Percentiles rank a stretch among this genome's conserved stretches.
Conservation (phyloP, 2,888 invertebrate genomes). For the Melipona beecheii region DNA sequence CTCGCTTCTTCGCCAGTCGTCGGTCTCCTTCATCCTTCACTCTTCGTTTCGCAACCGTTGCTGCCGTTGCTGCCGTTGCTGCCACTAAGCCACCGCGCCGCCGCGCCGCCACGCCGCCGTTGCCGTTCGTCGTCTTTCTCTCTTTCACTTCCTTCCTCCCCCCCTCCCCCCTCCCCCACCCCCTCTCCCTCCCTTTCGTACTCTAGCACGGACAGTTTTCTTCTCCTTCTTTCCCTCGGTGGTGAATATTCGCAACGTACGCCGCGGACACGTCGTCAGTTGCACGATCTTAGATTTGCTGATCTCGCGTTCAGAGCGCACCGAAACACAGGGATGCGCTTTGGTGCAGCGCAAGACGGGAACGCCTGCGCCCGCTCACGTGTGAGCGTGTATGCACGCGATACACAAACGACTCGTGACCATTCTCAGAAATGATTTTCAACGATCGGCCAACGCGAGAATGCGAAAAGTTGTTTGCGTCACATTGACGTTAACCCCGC, state of each 20-base stretch:
- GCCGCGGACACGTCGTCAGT: constrained; percentile 76
- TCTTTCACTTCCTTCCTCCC: not conserved
- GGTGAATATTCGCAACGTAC: constrained; percentile 63
- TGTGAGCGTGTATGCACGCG: constrained; percentile 64
- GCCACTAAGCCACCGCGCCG: not conserved
- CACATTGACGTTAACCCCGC: not conserved
- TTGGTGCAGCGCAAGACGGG: constrained; percentile 46
- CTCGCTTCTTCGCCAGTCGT: constrained; percentile 48
- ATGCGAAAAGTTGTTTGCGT: constrained; percentile 3
- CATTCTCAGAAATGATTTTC: constrained; percentile 71
- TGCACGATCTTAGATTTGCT: constrained; percentile 78
- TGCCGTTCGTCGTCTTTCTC: not conserved
- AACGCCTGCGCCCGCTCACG: constrained; percentile 60
- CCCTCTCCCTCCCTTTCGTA: constrained; percentile 8
- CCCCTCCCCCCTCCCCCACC: not conserved
- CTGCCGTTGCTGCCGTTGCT: constrained; percentile 52
- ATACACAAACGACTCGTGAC: constrained; percentile 52
- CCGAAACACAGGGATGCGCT: constrained; percentile 57
- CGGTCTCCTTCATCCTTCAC: constrained; percentile 69
- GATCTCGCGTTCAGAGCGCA: constrained; percentile 71
- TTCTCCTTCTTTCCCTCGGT: constrained; percentile 26
- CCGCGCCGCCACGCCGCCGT: constrained; percentile 22
- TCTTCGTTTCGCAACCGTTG: constrained; percentile 66
- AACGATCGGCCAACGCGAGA: constrained; percentile 51
- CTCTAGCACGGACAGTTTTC: not conserved